Evolutionary conservation across 2,113 vertebrate genomes (phyloP).

Genomic region (Pedetes capensis): DNA sequence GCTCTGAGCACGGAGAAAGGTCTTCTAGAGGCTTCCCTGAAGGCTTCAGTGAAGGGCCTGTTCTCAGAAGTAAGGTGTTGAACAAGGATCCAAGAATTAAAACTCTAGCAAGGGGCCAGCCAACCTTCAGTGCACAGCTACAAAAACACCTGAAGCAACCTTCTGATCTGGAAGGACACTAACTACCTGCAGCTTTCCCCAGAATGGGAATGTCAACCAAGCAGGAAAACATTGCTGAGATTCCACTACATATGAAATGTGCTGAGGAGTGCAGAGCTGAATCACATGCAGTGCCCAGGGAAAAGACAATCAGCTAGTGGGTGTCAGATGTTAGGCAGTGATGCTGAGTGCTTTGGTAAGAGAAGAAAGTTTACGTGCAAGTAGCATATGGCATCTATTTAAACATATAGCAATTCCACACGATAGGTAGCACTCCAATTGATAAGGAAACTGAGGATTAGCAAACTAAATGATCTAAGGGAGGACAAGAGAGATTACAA

Average conservation of each 20-base stretch:
- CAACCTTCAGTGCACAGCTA: background rate
- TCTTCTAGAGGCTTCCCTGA: background rate
- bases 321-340: background rate
- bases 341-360: background rate
- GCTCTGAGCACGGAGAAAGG: background rate
- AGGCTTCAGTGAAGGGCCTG: background rate
- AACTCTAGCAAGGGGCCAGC: background rate
- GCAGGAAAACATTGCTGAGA: background rate
- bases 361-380: background rate
- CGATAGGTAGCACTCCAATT: background rate
- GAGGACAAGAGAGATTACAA: background rate
- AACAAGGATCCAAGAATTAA: background rate
- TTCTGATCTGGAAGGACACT: background rate
- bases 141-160: background rate
- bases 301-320: background rate
- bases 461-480: background rate
- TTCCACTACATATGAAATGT: background rate
- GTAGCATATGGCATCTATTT: background rate
- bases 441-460: background rate
- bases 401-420: background rate
- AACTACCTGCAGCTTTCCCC: background rate
- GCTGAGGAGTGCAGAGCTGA: background rate
- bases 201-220: background rate
- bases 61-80: background rate
- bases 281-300: background rate